Base-by-base conservation (phyloP, 2,888 invertebrate species). In the Leptinotarsa tumamoca region DNA sequence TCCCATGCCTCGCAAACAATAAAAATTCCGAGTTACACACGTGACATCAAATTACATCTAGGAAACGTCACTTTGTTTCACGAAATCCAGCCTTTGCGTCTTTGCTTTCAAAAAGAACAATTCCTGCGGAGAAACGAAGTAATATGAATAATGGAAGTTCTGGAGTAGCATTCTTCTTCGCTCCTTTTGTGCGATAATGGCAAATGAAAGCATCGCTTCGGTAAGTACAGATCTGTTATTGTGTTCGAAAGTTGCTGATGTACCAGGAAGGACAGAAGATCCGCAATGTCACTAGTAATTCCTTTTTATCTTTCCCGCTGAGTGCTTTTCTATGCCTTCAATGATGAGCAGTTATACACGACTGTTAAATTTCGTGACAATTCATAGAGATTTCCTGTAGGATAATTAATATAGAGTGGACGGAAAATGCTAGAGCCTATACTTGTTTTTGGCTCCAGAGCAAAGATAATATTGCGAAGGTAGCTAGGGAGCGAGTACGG, bases 181-280 rank as follows among this genome's bases (percentile, higher is more conserved):
- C 14, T 13, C 43, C 63, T 63, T 63, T 63, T 63, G 63, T 63
- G 63, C 33, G 43, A 63, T 63, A 63, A 43, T 63, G 27, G 63
- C n/a, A 43, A 63, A 63, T 63, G 33, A 17, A 63, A 63, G 63
- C 63, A 63, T n/a, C 33, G 63, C 63, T 63, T 63, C 63, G 63
- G 5, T n/a, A 33, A 63, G 43, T 43, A 43, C 43, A 43, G 18
- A 63, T 63, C n/a, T 33, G n/a, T 63, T 43, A 58, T 58, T 58
- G 58, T 58, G 58, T 23, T 23, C 15, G 23, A 58, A 23, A 58
- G 58, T 58, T 21, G 21, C 58, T 58, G 58, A 14, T 21, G 58
- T 23, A 23, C 58, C 4, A 58, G 58, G 27, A 15, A 58, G 23
- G 4, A 23, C 15, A 15, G 23, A 13, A 23, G 23, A 58, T 21